These are phyloP conservation scores for Sebastes taczanowskii DNA, from an alignment of 2,797 vertebrate genomes.

Conservation along the genomic window DNA sequence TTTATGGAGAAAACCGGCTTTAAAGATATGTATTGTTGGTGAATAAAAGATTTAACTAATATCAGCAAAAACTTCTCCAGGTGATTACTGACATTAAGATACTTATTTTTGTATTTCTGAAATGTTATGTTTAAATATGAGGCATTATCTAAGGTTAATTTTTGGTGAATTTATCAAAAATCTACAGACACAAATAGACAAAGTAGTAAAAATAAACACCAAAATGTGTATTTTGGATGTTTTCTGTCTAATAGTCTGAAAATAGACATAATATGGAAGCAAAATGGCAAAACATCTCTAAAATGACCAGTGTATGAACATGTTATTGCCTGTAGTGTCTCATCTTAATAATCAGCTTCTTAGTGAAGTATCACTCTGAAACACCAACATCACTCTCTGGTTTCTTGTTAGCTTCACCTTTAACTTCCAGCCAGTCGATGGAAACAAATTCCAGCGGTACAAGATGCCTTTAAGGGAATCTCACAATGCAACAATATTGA, in stretches of 20 bases:
- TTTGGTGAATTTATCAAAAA: fast-evolving
- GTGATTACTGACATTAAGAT: background rate
- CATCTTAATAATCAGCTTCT: background rate
- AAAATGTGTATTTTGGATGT: no score
- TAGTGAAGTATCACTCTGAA: background rate
- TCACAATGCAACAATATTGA: conserved; percentile 3
- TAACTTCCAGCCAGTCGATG: conserved; percentile 14
- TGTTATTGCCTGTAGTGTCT: background rate
- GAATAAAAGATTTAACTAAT: no score
- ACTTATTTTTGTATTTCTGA: background rate
- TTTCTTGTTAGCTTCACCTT: conserved; percentile 3
- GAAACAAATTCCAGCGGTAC: background rate
- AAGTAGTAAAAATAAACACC: no score
- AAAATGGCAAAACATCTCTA: background rate
- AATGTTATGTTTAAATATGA: background rate
- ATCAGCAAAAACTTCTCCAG: background rate
- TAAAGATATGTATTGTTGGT: no score
- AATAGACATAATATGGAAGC: no score
- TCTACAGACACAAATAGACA: fast-evolving
- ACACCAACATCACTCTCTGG: background rate
- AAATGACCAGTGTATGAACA: background rate
- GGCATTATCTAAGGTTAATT: no score
- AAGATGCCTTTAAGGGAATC: conserved; percentile 17
- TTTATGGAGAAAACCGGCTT: no score
- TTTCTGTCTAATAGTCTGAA: no score